Evolutionary conservation across 2,888 invertebrate species (phyloP).

Genomic region (Yponomeuta evonymella): DNA sequence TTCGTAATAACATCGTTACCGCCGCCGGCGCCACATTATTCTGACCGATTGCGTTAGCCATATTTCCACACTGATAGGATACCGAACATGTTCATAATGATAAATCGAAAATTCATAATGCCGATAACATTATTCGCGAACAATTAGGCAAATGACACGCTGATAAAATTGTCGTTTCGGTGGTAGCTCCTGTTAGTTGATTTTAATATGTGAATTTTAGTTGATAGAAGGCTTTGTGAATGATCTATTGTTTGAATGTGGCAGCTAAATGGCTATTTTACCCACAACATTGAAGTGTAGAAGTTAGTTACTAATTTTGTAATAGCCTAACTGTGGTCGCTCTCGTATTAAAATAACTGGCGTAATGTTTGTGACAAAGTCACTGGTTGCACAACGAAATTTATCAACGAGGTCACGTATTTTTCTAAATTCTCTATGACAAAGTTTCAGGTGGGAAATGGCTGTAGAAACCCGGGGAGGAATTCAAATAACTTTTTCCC

Average conservation of each 20-base stretch:
- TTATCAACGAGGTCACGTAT: not conserved
- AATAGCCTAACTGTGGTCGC: not conserved
- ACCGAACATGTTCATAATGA: slow-evolving; percentile 18
- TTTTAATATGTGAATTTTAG: slow-evolving; percentile 20
- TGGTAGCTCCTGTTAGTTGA: slow-evolving; percentile 14
- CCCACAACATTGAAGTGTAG: not conserved
- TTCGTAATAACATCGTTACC: slow-evolving; percentile 7
- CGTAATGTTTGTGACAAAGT: not conserved
- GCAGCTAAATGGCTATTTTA: not conserved
- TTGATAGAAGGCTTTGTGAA: slow-evolving; percentile 26
- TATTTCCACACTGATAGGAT: slow-evolving; percentile 37
- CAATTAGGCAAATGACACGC: slow-evolving; percentile 16
- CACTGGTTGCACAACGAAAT: not conserved
- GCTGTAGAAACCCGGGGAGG: slow-evolving; percentile 5
- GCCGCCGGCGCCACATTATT: slow-evolving; percentile 48
- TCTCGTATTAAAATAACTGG: not conserved
- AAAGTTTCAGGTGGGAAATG: slow-evolving; percentile 23
- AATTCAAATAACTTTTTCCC: slow-evolving; percentile 7
- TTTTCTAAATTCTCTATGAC: not conserved
- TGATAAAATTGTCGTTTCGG: slow-evolving; percentile 15
- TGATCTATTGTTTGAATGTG: not conserved
- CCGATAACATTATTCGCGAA: slow-evolving; percentile 14
- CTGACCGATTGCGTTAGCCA: slow-evolving; percentile 52
- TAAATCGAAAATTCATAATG: slow-evolving; percentile 16
- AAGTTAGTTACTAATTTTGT: not conserved